Evolutionary conservation across 2,113 vertebrate species (phyloP).

Genomic region (Ageneiosus marmoratus): DNA sequence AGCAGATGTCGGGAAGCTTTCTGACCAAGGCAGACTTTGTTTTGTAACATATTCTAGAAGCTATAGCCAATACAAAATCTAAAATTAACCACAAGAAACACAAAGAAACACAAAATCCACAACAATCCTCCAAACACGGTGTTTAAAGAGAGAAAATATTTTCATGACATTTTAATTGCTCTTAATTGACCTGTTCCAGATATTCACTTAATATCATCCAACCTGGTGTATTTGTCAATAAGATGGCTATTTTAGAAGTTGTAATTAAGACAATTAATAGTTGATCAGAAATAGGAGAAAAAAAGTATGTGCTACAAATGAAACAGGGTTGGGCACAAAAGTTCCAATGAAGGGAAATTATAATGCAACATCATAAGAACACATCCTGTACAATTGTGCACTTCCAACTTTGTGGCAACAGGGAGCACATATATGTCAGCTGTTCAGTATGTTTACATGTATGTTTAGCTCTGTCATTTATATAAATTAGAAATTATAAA

Average conservation of each 20-base stretch:
- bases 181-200: conserved; percentile 12
- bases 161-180: not conserved
- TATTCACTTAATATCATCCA: not conserved
- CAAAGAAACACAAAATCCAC: not conserved
- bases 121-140: not conserved
- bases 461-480: not conserved
- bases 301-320: not conserved
- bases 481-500: not conserved
- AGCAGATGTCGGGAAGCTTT: conserved; percentile 26
- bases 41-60: not conserved
- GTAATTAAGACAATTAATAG: conserved; percentile 55
- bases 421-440: not conserved
- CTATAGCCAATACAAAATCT: not conserved
- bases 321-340: not conserved
- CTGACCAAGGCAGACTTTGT: not conserved
- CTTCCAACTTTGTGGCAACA: not conserved
- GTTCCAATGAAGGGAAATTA: too few species aligned
- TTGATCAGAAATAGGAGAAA: conserved; percentile 27
- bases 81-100: not conserved
- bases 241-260: conserved; percentile 52
- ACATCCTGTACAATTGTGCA: not conserved
- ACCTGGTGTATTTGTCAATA: conserved; percentile 53
- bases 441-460: too few species aligned
- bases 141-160: not conserved
- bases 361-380: not conserved